Conservation (phyloP, 2,888 invertebrate genomes). For the Acleris holmiana region DNA sequence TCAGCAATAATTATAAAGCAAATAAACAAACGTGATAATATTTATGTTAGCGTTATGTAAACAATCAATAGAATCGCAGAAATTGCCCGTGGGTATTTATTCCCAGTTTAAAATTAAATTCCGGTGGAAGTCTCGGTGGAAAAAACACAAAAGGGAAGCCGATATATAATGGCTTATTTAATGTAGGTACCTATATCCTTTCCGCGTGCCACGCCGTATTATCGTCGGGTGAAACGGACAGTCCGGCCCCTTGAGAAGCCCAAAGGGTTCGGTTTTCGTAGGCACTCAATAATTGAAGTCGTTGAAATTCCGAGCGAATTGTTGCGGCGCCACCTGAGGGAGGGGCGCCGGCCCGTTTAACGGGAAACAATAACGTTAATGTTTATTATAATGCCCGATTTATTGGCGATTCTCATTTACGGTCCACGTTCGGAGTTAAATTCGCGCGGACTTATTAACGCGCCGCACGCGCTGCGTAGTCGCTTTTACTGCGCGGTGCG, state of each 20-base stretch:
- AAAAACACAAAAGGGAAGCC: slow-evolving; percentile 58
- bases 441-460: slow-evolving; percentile 70
- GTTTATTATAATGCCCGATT: slow-evolving; percentile 82
- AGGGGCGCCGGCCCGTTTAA: slow-evolving; percentile 56
- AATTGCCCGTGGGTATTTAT: slow-evolving; percentile 40
- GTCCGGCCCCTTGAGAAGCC: slow-evolving; percentile 77
- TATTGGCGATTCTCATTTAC: slow-evolving; percentile 80
- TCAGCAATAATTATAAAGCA: background rate
- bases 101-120: slow-evolving; percentile 57
- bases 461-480: slow-evolving; percentile 60
- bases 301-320: slow-evolving; percentile 80
- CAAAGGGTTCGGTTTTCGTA: slow-evolving; percentile 76
- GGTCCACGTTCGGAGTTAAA: slow-evolving; percentile 65
- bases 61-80: slow-evolving; percentile 19
- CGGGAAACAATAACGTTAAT: slow-evolving; percentile 79
- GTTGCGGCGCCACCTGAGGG: slow-evolving; percentile 72
- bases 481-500: slow-evolving; percentile 69
- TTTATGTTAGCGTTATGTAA: slow-evolving; percentile 1
- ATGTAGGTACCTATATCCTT: slow-evolving; percentile 57
- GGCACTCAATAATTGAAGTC: slow-evolving; percentile 83
- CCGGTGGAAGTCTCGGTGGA: slow-evolving; percentile 44
- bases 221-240: slow-evolving; percentile 76
- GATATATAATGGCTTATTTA: slow-evolving; percentile 67
- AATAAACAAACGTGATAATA: background rate
- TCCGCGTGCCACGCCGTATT: slow-evolving; percentile 67